These are phyloP conservation scores for Phaethon lepturus DNA, from an alignment of 2,113 vertebrate genomes.

Conservation along the genomic window DNA sequence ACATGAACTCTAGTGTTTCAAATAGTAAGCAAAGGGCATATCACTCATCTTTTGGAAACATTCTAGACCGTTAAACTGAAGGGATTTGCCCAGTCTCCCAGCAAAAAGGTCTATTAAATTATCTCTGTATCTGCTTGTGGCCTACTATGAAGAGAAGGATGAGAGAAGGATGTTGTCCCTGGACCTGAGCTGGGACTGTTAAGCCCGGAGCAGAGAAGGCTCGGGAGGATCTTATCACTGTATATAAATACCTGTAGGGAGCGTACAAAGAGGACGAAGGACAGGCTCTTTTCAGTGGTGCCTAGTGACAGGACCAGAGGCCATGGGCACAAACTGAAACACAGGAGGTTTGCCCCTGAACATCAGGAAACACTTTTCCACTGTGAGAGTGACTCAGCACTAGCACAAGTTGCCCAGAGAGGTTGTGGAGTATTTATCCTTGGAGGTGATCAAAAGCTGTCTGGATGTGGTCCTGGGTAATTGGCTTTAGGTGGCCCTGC, in stretches of 20 bases:
- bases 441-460: background rate
- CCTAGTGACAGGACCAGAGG: background rate
- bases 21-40: no score
- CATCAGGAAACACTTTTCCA: background rate
- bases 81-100: no score
- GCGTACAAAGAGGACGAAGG: background rate
- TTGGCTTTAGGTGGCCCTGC: background rate
- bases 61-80: no score
- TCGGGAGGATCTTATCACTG: background rate
- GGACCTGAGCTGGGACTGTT: background rate
- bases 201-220: background rate
- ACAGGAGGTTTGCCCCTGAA: background rate
- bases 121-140: no score
- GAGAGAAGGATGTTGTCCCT: no score
- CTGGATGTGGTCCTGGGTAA: background rate
- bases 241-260: background rate
- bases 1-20: no score
- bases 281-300: background rate
- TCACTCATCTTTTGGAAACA: no score
- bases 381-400: background rate
- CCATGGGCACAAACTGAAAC: background rate
- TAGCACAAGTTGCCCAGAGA: background rate
- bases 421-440: background rate
- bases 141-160: no score
- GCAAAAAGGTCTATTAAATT: no score